Evolutionary conservation across 2,888 invertebrate species (phyloP).

Genomic region (Trimorus sp.): DNA sequence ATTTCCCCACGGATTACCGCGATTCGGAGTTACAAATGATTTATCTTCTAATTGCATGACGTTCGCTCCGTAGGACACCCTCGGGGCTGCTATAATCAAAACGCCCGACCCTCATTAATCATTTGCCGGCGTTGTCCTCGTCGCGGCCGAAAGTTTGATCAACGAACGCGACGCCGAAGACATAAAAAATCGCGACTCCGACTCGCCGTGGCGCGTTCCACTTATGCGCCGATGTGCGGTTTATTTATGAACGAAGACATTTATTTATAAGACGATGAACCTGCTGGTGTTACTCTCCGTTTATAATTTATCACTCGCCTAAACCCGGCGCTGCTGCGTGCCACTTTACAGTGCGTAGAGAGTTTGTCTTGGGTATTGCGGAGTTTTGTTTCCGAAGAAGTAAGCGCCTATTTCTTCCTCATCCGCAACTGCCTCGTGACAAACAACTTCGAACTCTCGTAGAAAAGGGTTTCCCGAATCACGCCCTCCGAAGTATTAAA

Average conservation of each 20-base stretch:
- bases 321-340: too few relatives aligned
- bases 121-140: constrained; percentile 69
- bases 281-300: too few relatives aligned
- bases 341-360: too few relatives aligned
- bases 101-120: constrained; percentile 78
- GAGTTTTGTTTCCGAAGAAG: too few relatives aligned
- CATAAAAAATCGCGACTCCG: constrained; percentile 45
- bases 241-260: neutral
- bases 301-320: too few relatives aligned
- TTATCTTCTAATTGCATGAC: constrained; percentile 80
- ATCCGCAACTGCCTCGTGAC: neutral
- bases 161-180: constrained; percentile 55
- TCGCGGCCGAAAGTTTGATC: constrained; percentile 55
- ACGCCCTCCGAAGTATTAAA: constrained; percentile 17
- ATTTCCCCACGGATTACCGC: constrained; percentile 70
- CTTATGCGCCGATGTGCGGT: neutral
- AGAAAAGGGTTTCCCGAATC: constrained; percentile 10
- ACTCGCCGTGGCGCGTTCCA: neutral
- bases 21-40: constrained; percentile 79
- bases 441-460: neutral
- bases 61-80: constrained; percentile 71
- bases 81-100: constrained; percentile 76
- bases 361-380: too few relatives aligned
- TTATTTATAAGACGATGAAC: neutral
- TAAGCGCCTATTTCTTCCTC: too few relatives aligned